These are phyloP conservation scores for Xanthorhoe designata DNA, from an alignment of 2,888 invertebrate species.

Conservation along the genomic window DNA sequence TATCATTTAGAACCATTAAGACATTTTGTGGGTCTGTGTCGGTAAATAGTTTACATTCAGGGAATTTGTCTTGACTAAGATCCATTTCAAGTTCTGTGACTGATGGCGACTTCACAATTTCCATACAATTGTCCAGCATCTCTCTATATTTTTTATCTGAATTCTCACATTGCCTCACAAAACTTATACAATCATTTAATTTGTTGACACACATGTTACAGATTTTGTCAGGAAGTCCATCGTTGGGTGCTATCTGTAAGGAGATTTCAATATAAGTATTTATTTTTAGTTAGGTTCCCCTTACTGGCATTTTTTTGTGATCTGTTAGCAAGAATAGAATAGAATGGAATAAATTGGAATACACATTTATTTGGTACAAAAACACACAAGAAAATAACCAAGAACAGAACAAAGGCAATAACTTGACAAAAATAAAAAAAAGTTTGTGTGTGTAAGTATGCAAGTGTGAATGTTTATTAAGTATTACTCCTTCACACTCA, in stretches of 20 bases:
- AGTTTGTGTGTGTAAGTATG: too few species aligned
- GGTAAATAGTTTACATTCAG: conserved; percentile 41
- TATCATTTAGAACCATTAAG: conserved; percentile 29
- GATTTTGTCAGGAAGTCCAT: conserved; percentile 68
- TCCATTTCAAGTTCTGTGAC: conserved; percentile 30
- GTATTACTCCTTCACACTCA: too few species aligned
- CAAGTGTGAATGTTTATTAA: too few species aligned
- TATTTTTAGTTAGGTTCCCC: too few species aligned
- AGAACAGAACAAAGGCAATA: too few species aligned
- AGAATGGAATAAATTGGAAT: too few species aligned
- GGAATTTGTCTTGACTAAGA: conserved; percentile 31
- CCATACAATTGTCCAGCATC: conserved; percentile 38
- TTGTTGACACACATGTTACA: conserved; percentile 64
- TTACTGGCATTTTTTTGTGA: too few species aligned
- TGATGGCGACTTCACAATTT: conserved; percentile 31
- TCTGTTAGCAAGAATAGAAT: too few species aligned
- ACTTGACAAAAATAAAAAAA: too few species aligned
- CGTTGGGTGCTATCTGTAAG: conserved; percentile 66
- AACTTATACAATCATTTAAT: conserved; percentile 65
- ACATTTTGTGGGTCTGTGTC: conserved; percentile 49
- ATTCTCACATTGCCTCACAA: conserved; percentile 64
- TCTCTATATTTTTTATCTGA: conserved; percentile 63
- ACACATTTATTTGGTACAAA: too few species aligned
- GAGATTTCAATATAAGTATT: too few species aligned
- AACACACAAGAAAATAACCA: too few species aligned